Evolutionary conservation across 2,888 invertebrate genomes (phyloP).

Genomic region (Melipona beecheii): DNA sequence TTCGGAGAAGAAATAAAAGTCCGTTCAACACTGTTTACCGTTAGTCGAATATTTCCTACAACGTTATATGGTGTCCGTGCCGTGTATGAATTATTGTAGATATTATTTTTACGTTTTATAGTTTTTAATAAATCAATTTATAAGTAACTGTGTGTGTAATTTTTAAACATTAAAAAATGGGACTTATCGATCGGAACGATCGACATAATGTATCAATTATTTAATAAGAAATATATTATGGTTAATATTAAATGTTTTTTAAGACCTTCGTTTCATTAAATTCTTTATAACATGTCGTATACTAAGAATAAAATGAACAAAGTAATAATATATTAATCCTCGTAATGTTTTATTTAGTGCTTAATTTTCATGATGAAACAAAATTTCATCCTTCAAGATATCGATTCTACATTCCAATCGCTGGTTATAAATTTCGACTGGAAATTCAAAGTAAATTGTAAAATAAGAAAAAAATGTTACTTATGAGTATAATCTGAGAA

Average conservation of each 20-base stretch:
- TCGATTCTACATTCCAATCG: background rate
- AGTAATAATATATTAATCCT: background rate
- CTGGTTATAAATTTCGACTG: background rate
- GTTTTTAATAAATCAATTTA: background rate
- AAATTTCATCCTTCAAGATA: background rate
- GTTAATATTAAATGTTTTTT: background rate
- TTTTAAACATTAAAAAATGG: background rate
- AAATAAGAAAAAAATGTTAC: background rate
- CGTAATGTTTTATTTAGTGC: too few relatives aligned
- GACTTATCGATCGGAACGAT: background rate
- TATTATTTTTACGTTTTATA: background rate
- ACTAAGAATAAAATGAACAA: background rate
- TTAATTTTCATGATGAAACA: background rate
- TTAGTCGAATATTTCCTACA: background rate
- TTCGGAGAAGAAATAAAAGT: too few relatives aligned
- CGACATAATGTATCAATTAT: background rate
- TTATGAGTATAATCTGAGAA: background rate
- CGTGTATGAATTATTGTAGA: background rate
- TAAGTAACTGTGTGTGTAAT: background rate
- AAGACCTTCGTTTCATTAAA: background rate
- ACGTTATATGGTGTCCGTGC: background rate
- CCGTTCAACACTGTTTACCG: too few relatives aligned
- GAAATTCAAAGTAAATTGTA: background rate
- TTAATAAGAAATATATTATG: background rate
- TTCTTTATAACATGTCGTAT: background rate